These are phyloP conservation scores for Crotalus horridus DNA, from an alignment of 2,113 vertebrate genomes.

Conservation along the genomic window DNA sequence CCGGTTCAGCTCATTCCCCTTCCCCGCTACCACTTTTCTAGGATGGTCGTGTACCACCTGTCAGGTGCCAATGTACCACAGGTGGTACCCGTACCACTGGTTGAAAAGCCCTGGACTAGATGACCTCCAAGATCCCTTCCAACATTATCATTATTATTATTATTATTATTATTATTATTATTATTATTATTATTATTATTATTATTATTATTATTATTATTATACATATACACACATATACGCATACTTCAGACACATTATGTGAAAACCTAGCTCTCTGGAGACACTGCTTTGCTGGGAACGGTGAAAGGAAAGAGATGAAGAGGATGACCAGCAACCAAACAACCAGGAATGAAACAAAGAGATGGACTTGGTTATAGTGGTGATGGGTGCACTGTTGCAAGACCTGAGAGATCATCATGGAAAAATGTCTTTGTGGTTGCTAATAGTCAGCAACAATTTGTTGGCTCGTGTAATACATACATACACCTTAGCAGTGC, in stretches of 20 bases:
- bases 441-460: not conserved
- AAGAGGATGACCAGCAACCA: not conserved
- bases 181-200: too few relatives aligned
- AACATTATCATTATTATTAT: too few relatives aligned
- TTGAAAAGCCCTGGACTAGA: too few relatives aligned
- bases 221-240: not conserved
- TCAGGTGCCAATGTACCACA: too few relatives aligned
- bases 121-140: too few relatives aligned
- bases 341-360: not conserved
- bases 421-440: not conserved
- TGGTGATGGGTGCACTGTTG: not conserved
- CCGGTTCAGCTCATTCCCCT: too few relatives aligned
- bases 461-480: not conserved
- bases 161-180: too few relatives aligned
- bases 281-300: not conserved
- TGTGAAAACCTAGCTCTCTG: not conserved
- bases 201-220: too few relatives aligned
- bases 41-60: too few relatives aligned
- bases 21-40: too few relatives aligned
- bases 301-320: not conserved
- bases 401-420: not conserved
- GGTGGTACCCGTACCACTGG: too few relatives aligned
- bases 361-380: not conserved
- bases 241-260: not conserved
- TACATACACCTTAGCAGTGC: not conserved